These are phyloP conservation scores for Eufriesea mexicana DNA, from an alignment of 1,140 invertebrate genomes.

Conservation along the genomic window DNA sequence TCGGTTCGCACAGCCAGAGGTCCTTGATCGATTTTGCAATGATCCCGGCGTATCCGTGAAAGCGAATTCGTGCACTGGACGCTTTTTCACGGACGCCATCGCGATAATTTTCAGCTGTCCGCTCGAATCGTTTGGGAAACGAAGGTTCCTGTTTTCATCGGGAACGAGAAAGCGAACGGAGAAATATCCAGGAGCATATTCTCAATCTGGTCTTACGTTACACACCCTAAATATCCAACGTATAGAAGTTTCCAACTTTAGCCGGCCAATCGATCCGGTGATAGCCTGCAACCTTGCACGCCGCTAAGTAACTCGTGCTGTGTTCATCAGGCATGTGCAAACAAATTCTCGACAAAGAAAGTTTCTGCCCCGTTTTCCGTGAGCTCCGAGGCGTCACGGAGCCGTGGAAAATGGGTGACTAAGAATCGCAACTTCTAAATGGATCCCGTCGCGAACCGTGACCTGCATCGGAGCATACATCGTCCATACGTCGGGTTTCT, in stretches of 20 bases:
- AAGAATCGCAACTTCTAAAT: not conserved
- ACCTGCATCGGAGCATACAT: not conserved
- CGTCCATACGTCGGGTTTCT: too few species aligned
- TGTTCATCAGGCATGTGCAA: conserved; percentile 18
- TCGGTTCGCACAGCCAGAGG: conserved; percentile 27
- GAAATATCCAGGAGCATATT: not conserved
- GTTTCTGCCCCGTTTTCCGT: not conserved
- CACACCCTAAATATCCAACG: not conserved
- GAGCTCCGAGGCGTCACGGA: too few species aligned
- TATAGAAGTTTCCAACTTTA: not conserved
- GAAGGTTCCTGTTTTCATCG: too few species aligned
- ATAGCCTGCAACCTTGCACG: conserved; percentile 28
- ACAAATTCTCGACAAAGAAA: conserved; percentile 25
- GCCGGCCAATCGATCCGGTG: conserved; percentile 18
- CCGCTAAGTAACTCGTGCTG: not conserved
- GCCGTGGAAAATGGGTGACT: not conserved
- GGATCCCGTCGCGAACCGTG: not conserved
- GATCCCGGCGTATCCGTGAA: conserved; percentile 23
- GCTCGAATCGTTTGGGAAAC: too few species aligned
- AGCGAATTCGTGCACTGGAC: conserved; percentile 5
- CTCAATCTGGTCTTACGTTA: not conserved
- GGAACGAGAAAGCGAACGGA: too few species aligned
- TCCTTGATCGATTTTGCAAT: conserved; percentile 47
- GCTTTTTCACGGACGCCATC: not conserved
- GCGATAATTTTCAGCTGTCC: too few species aligned